These are phyloP conservation scores for Coccyzus lansbergi DNA, from an alignment of 2,797 vertebrate species.

Conservation along the genomic window DNA sequence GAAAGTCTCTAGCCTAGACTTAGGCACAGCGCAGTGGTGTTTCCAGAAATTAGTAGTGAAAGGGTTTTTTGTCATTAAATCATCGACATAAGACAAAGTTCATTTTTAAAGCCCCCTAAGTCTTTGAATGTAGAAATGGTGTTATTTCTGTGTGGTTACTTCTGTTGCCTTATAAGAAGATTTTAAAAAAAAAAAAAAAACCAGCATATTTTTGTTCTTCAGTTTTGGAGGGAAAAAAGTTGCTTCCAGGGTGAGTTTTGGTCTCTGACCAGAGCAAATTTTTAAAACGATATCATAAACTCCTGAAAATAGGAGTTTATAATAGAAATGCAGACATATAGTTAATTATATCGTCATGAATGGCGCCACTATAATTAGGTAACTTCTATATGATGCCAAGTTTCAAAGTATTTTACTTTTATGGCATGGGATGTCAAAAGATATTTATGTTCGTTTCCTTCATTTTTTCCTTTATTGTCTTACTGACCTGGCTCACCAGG, in stretches of 20 bases:
- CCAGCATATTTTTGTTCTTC: background rate
- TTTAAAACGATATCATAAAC: constrained; percentile 73
- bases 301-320: constrained; percentile 72
- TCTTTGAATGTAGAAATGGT: background rate
- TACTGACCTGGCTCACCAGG: constrained; percentile 48
- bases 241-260: constrained; percentile 28
- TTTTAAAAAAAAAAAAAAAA: background rate
- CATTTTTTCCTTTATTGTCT: constrained; percentile 54
- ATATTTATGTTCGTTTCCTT: constrained; percentile 52
- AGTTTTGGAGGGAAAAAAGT: constrained; percentile 23
- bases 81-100: background rate
- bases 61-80: background rate
- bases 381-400: constrained; percentile 72
- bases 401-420: constrained; percentile 75
- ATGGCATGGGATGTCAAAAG: constrained; percentile 67
- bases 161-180: background rate
- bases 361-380: constrained; percentile 80
- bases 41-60: background rate
- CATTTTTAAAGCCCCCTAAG: background rate
- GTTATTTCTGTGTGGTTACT: background rate
- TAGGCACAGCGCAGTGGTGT: constrained; percentile 10
- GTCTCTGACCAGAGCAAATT: constrained; percentile 59
- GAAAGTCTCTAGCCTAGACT: background rate
- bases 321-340: constrained; percentile 77
- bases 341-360: constrained; percentile 76